Base-by-base conservation (phyloP, 2,797 vertebrate genomes). In the Caiman crocodilus region DNA sequence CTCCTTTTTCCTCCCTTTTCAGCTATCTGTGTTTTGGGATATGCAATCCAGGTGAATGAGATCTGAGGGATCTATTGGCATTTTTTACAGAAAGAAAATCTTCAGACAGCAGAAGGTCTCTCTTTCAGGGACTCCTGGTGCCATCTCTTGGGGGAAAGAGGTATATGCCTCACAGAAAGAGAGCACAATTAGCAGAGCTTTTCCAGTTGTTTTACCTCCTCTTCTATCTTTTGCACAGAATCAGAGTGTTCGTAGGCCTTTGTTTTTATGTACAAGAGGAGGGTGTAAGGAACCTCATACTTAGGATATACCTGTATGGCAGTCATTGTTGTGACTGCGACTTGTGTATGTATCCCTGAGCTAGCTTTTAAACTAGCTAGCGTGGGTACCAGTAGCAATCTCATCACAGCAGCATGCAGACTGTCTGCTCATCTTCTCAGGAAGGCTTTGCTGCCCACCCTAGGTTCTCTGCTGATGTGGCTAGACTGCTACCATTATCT, bases 71-170 rank as follows among this genome's bases (percentile, higher is more conserved):
- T 8, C 18, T 1, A 32, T 6, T 30, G 86, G 15, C 4, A 15
- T 59, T 89, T 67, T 79, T 59, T 64, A 20, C 42, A 26, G 18
- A n/a, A 4, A 2, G 3, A 3, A 57, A 55, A 28, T 3, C 4
- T 8, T 83, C 30, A 59, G 28, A 15, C 65, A 3, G 18, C 17
- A 0, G 28, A 84, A 56, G 0, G 6, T 9, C 4, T 93, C 55
- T 0, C 74, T 94, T 95, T 88, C 10, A 74, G 89, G 93, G 76
- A 91, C 63, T 93, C 75, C 83, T 76, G 83, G 89, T 92, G 86
- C 97, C 98, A 96, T 83, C 97, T 97, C 84, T 92, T 94, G 98
- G 96, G 90, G 57, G 17, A 90, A 65, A 50, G 1, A 14, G 65
- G 92, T 90, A 93, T 82, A 86, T 85, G 25, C 80, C 55, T 87